Base-by-base conservation (phyloP, 2,888 invertebrate genomes). In the Sinotaia quadrata region DNA sequence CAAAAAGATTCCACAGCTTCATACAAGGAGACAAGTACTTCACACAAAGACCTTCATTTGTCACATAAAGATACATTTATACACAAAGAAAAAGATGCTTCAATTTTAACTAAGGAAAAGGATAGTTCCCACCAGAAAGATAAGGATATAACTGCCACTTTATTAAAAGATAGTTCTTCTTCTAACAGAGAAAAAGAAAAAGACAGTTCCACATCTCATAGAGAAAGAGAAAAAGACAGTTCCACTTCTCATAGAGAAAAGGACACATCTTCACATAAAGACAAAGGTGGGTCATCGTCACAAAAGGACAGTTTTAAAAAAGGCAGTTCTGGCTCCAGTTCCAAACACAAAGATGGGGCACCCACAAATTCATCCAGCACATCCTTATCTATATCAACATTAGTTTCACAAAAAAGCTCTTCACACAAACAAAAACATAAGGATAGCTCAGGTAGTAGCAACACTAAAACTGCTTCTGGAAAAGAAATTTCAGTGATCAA, bases 161-260 rank as follows among this genome's bases (percentile, higher is more conserved):
- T 29, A 27, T 24, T 18, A 54, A 41, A 49, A 62, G 36, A 36
- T 12, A 31, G 51, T 34, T 49, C 33, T 36, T 24, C 24, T 8
- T 51, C 49, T 5, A 36, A 27, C 10, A 62, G 49, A 44, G 61
- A 61, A 24, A 49, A 31, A 7, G 51, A 52, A 36, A 63, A 52
- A 24, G 63, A 63, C 36, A 49, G 34, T 24, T 44, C 63, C 0
- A 58, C 67, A 24, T 59, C 69, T 18, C 58, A 67, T 44, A 67
- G 47, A 52, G 58, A 72, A 1, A 69, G 56, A 54, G 56, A 49
- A 2, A 67, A 65, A 21, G 66, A 69, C 18, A 69, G 54, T 33
- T 52, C 49, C 37, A 57, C 33, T 18, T 68, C 68, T 10, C 41
- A 61, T 18, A 59, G 47, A 41, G 63, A 63, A 10, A 41, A 56